Percentiles rank a stretch among this genome's conserved stretches.
Conservation (phyloP, 1,140 invertebrate genomes). For the Onthophagus taurus region DNA sequence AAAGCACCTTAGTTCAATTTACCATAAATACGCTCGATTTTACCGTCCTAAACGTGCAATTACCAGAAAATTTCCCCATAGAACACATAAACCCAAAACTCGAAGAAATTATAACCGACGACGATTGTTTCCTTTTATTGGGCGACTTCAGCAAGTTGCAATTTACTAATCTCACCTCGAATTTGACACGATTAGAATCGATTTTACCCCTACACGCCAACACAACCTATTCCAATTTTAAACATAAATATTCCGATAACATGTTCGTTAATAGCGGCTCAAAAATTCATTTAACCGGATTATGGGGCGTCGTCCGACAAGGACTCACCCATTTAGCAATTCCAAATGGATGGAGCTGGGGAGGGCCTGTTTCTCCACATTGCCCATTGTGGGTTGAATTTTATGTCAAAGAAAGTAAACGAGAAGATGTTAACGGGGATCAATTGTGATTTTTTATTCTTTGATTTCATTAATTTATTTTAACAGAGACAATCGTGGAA, state of each 20-base stretch:
- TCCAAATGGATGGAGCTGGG: constrained; percentile 71
- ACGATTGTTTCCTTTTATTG: constrained; percentile 1
- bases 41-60: constrained; percentile 4
- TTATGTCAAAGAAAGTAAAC: too few relatives aligned
- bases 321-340: constrained; percentile 69
- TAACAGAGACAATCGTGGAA: constrained; percentile 6
- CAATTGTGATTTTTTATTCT: constrained; percentile 13
- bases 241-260: constrained; percentile 22
- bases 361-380: constrained; percentile 60
- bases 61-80: background rate
- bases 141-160: constrained; percentile 6
- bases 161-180: background rate
- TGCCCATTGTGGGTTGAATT: constrained; percentile 62
- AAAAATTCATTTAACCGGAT: constrained; percentile 39
- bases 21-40: background rate
- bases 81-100: background rate
- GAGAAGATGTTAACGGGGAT: constrained; percentile 4
- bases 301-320: constrained; percentile 51
- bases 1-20: constrained; percentile 3
- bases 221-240: constrained; percentile 23
- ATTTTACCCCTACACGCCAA: constrained; percentile 25
- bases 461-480: background rate
- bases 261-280: constrained; percentile 23
- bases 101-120: constrained; percentile 2
- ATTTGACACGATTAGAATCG: constrained; percentile 16